These are phyloP conservation scores for Gasteruption jaculator DNA, from an alignment of 2,888 invertebrate species.

Conservation along the genomic window DNA sequence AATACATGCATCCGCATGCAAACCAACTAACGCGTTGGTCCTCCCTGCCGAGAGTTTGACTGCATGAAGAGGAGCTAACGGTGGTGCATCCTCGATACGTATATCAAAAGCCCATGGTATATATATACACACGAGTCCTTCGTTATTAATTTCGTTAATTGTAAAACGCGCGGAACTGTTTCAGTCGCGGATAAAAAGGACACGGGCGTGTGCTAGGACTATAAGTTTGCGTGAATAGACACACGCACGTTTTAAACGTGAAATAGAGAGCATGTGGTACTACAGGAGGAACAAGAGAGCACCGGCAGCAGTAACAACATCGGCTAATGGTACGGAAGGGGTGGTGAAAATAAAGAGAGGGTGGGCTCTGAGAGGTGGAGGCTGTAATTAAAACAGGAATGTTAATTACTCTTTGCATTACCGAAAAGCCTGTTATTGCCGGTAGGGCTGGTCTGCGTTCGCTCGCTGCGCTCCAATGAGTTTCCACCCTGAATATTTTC, in stretches of 20 bases:
- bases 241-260: too few relatives aligned
- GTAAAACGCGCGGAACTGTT: too few relatives aligned
- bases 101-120: conserved; percentile 39
- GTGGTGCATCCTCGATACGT: too few relatives aligned
- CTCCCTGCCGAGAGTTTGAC: conserved; percentile 16
- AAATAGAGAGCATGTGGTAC: too few relatives aligned
- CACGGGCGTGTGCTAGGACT: conserved; percentile 15
- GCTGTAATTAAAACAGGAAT: conserved; percentile 51
- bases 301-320: conserved; percentile 25
- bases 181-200: conserved; percentile 20
- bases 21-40: conserved; percentile 16
- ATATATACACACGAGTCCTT: conserved; percentile 31
- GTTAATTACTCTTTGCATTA: conserved; percentile 51
- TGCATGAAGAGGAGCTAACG: conserved; percentile 10
- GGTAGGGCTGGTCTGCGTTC: conserved; percentile 22
- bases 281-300: too few relatives aligned
- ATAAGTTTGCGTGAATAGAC: too few relatives aligned
- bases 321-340: conserved; percentile 37
- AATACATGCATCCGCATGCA: conserved; percentile 20
- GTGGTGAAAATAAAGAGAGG: conserved; percentile 39
- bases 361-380: conserved; percentile 30
- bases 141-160: conserved; percentile 45
- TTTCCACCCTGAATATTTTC: not conserved
- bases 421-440: conserved; percentile 43
- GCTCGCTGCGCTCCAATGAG: conserved; percentile 3